phyloP scores from a whole-genome alignment of 2,113 vertebrate species.

The Eulemur macaco region DNA sequence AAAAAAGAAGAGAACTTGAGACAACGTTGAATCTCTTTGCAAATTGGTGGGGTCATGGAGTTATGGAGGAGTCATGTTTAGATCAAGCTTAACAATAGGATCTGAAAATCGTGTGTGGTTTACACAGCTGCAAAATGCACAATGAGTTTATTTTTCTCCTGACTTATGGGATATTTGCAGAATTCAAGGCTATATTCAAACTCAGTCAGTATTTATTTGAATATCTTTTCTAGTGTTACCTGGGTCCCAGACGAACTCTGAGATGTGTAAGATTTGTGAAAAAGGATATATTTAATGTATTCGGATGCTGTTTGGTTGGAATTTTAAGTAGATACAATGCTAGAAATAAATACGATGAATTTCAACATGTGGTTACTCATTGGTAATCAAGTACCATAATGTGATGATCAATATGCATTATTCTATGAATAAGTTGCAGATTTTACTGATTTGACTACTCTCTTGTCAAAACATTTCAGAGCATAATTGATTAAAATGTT shows the following conservation, averaged over 20 bases:
- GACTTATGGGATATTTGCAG: not conserved
- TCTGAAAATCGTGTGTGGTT: not conserved
- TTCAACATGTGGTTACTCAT: not conserved
- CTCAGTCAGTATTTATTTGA: not conserved
- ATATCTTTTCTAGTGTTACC: not conserved
- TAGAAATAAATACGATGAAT: not conserved
- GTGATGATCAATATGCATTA: not conserved
- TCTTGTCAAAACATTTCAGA: not conserved
- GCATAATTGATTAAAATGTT: conserved; percentile 18
- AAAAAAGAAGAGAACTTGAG: not conserved
- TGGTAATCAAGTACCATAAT: not conserved
- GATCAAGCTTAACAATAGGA: not conserved
- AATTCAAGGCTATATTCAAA: not conserved
- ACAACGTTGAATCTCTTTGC: not conserved
- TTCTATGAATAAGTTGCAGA: not conserved
- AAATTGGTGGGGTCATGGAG: not conserved
- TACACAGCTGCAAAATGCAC: not conserved
- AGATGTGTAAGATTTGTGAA: not conserved
- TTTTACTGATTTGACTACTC: conserved; percentile 31
- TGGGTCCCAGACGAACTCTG: not conserved
- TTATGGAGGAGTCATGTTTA: not conserved
- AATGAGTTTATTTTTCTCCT: not conserved
- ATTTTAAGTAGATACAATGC: not conserved
- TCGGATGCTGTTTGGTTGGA: not conserved
- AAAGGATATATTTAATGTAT: not conserved